Evolutionary conservation across 2,888 invertebrate genomes (phyloP), one percentile per base, ranked within the genome.

Genomic region (Miltochrista miniata): DNA sequence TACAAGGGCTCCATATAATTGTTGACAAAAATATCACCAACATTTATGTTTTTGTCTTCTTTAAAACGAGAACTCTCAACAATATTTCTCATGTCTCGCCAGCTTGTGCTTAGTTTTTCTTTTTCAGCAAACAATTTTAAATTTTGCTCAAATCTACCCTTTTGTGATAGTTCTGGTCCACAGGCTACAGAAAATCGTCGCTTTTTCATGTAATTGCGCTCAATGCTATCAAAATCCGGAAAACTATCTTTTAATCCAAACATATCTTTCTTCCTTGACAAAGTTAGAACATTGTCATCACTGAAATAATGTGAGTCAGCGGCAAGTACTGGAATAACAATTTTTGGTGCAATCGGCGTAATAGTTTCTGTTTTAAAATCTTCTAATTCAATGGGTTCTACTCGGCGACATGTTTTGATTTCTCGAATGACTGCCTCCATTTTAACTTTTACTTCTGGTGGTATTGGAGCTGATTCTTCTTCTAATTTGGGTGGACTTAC

Each of bases 1-100:
- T 93, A 94, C 30, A 91, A 76, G 1, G 90, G 90, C 36, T 93
- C 92, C 24, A 85, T 76, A 31, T 53, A 45, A 34, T 90, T 93
- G 67, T 94, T 94, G 0, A 95, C 93, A 70, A 95, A 95, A 8
- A 95, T 94, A 80, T 96, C 95, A 69, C 94, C 95, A 0, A 94
- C 93, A 45, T 94, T 77, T 41, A 65, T 90, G 43, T 72, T 83
- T 55, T 72, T 70, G 59, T 70, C 68, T 36, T 93, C 92, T 24
- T 83, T 48, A 39, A 70, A 49, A 51, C 74, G 64, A 46, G 68
- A 68, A 34, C 67, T 64, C 24, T 69, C 79, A 24, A 77, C 72
- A 2, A 76, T 72, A 61, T 76, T 79, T 49, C 84, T 83, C 15
- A 90, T 74, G 60, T 90, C 90, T 35, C 83, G 81, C 87, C 90